Conservation (phyloP, 2,888 invertebrate genomes). For the Thereva nobilitata region DNA sequence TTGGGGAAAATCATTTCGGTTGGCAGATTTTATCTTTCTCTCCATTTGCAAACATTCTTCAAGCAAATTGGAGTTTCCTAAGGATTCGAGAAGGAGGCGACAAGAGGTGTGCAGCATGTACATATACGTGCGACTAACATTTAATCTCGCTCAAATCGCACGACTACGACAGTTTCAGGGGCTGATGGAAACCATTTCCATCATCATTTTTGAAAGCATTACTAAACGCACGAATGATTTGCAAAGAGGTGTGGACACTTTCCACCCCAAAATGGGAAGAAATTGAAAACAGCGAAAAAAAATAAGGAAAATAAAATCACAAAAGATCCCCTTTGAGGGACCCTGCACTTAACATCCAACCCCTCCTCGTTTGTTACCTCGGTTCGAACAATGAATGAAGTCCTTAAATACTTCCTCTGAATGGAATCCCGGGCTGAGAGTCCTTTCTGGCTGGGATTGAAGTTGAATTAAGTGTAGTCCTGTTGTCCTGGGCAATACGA, state of each 20-base stretch:
- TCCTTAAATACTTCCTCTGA: conserved; percentile 38
- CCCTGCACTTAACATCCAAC: conserved; percentile 40
- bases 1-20: conserved; percentile 37
- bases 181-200: conserved; percentile 17
- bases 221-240: conserved; percentile 32
- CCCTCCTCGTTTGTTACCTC: conserved; percentile 35
- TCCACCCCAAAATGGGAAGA: conserved; percentile 30
- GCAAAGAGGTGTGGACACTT: conserved; percentile 18
- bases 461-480: conserved; percentile 35
- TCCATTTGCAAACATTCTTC: conserved; percentile 39
- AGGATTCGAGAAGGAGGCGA: conserved; percentile 9
- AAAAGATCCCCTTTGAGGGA: conserved; percentile 38
- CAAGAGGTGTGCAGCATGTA: background rate
- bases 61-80: conserved; percentile 40
- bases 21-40: conserved; percentile 36
- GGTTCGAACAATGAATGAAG: conserved; percentile 40
- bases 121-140: background rate
- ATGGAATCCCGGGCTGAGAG: conserved; percentile 31
- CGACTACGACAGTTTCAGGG: conserved; percentile 1
- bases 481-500: conserved; percentile 18
- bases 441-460: conserved; percentile 14
- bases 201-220: conserved; percentile 27
- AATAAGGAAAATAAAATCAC: conserved; percentile 34
- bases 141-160: conserved; percentile 11
- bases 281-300: conserved; percentile 20